A percentile compares a stretch with the other conserved stretches of the same genome.
Conservation (phyloP, 2,888 invertebrate species). For the Blastobasis adustella region DNA sequence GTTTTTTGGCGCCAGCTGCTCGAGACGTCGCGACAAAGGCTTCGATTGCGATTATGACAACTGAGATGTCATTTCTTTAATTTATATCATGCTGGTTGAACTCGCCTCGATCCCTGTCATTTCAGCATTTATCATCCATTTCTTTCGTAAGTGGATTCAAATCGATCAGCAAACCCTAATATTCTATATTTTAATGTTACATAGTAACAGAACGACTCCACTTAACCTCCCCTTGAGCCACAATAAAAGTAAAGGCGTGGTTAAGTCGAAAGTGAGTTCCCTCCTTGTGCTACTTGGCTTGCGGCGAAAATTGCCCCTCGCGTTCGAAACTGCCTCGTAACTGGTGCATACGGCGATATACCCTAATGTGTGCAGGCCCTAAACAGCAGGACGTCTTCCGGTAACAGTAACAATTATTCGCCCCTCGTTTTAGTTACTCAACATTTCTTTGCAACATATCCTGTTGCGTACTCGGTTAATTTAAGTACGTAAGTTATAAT, state of each 20-base stretch:
- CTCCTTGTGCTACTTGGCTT: conserved; percentile 42
- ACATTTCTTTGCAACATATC: neutral
- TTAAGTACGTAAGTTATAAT: too few species aligned
- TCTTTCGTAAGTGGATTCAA: neutral
- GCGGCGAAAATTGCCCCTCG: conserved; percentile 61
- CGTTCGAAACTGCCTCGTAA: conserved; percentile 43
- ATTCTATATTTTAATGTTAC: neutral
- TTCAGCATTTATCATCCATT: neutral
- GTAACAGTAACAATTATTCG: conserved; percentile 24
- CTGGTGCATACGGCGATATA: conserved; percentile 54
- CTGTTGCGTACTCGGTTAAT: too few species aligned
- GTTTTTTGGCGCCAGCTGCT: conserved; percentile 2
- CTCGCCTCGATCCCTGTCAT: neutral
- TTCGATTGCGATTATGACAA: neutral
- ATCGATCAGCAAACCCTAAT: neutral
- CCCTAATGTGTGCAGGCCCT: conserved; percentile 42
- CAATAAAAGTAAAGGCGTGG: conserved; percentile 57
- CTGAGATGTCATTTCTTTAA: too few species aligned
- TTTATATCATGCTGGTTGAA: neutral
- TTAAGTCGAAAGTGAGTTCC: conserved; percentile 47
- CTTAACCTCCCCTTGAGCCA: conserved; percentile 24
- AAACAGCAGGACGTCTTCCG: conserved; percentile 61
- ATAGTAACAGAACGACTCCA: conserved; percentile 14
- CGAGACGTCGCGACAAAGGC: neutral
- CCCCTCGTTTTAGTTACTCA: conserved; percentile 3